Evolutionary conservation across 2,797 vertebrate genomes (phyloP).

Genomic region (Cryptoblepharus egeriae): DNA sequence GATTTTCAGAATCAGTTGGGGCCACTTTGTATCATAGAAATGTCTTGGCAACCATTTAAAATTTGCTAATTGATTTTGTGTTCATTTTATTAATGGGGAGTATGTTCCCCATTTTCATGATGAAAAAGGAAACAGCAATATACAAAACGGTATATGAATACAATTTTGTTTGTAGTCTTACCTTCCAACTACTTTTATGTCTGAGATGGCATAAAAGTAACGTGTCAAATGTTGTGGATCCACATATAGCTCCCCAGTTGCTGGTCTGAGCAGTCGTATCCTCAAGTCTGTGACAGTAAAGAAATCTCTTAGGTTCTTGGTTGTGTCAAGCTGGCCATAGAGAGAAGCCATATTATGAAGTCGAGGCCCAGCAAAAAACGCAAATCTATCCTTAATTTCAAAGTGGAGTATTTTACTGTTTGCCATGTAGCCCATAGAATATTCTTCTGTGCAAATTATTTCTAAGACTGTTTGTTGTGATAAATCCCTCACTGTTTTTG

Average conservation of each 20-base stretch:
- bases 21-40: background rate
- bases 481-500: constrained; percentile 93
- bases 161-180: constrained; percentile 75
- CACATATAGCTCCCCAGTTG: constrained; percentile 94
- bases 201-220: constrained; percentile 99
- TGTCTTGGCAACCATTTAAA: background rate
- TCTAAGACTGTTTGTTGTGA: constrained; percentile 92
- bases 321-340: constrained; percentile 97
- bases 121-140: fast-evolving
- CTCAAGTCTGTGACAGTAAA: constrained; percentile 98
- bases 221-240: constrained; percentile 93
- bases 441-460: constrained; percentile 99
- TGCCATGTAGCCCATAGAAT: constrained; percentile 94
- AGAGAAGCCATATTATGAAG: constrained; percentile 98
- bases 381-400: constrained; percentile 97
- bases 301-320: constrained; percentile 98
- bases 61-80: background rate
- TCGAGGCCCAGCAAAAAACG: constrained; percentile 94
- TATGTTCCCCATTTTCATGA: background rate
- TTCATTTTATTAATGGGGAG: background rate
- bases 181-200: constrained; percentile 98
- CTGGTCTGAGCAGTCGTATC: constrained; percentile 91
- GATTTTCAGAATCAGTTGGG: background rate
- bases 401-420: constrained; percentile 97
- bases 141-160: constrained; percentile 28